These are phyloP conservation scores for Ellobius talpinus DNA, from an alignment of 2,113 vertebrate species.

Conservation along the genomic window DNA sequence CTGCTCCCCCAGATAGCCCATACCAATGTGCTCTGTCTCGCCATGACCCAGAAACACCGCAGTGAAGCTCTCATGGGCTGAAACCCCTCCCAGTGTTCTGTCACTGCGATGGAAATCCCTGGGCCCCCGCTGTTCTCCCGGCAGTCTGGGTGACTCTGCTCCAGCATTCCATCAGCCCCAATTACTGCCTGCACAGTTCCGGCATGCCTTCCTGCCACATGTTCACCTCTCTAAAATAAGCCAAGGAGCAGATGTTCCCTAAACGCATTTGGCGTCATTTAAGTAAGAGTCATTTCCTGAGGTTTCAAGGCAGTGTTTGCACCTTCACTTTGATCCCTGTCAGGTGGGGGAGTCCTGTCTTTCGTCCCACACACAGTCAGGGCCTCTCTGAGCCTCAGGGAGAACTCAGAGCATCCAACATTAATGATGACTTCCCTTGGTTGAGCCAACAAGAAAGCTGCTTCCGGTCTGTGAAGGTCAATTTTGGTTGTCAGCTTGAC, in stretches of 20 bases:
- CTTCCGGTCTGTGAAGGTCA: neutral
- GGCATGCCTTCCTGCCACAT: neutral
- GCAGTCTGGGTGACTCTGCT: neutral
- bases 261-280: neutral
- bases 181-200: neutral
- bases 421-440: neutral
- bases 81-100: neutral
- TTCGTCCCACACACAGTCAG: neutral
- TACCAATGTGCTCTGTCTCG: neutral
- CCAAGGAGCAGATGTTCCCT: neutral
- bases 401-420: neutral
- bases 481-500: neutral
- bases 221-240: neutral
- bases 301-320: neutral
- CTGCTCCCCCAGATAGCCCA: neutral
- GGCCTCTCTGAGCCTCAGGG: neutral
- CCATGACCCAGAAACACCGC: neutral
- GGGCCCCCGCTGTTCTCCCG: neutral
- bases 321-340: neutral
- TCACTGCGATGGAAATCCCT: neutral
- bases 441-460: neutral
- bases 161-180: neutral
- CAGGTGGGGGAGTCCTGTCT: neutral
- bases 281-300: neutral
- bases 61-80: too few relatives aligned